Conservation (phyloP, 2,113 vertebrate genomes). For the Shinisaurus crocodilurus region DNA sequence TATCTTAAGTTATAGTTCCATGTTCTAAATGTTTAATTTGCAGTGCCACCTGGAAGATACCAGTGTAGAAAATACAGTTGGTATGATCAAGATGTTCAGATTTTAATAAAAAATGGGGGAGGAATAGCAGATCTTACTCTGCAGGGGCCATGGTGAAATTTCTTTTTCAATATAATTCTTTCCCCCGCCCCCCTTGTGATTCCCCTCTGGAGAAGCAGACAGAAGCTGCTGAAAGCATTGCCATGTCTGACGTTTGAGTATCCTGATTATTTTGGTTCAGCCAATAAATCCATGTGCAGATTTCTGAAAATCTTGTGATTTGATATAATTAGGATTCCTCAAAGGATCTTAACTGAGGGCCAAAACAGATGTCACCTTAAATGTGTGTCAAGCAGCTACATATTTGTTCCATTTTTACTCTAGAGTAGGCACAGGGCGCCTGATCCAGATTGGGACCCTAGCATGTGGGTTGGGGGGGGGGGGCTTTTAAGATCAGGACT, state of each 20-base stretch:
- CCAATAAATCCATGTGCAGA: conserved; percentile 51
- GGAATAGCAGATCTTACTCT: conserved; percentile 32
- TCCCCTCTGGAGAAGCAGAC: conserved; percentile 36
- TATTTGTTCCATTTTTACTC: too few relatives aligned
- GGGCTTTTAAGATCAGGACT: too few relatives aligned
- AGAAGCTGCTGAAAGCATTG: conserved; percentile 46
- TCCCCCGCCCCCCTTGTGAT: conserved; percentile 49
- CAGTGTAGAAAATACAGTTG: conserved; percentile 42
- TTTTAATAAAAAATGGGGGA: conserved; percentile 43
- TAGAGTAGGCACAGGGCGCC: too few relatives aligned
- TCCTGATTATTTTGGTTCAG: conserved; percentile 54
- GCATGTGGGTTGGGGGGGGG: too few relatives aligned
- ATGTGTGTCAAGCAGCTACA: too few relatives aligned
- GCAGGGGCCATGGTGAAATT: conserved; percentile 46
- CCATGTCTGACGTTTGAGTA: conserved; percentile 51
- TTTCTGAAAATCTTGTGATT: conserved; percentile 55
- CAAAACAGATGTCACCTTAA: too few relatives aligned
- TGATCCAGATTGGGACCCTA: too few relatives aligned
- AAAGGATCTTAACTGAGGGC: conserved; percentile 38
- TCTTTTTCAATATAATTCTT: conserved; percentile 62
- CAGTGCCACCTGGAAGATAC: conserved; percentile 61
- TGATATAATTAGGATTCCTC: conserved; percentile 45
- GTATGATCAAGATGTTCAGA: conserved; percentile 53
- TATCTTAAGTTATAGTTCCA: conserved; percentile 28
- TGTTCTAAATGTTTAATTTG: conserved; percentile 60